Conservation (phyloP, 2,797 vertebrate genomes). For the Triplophysa yarkandensis region DNA sequence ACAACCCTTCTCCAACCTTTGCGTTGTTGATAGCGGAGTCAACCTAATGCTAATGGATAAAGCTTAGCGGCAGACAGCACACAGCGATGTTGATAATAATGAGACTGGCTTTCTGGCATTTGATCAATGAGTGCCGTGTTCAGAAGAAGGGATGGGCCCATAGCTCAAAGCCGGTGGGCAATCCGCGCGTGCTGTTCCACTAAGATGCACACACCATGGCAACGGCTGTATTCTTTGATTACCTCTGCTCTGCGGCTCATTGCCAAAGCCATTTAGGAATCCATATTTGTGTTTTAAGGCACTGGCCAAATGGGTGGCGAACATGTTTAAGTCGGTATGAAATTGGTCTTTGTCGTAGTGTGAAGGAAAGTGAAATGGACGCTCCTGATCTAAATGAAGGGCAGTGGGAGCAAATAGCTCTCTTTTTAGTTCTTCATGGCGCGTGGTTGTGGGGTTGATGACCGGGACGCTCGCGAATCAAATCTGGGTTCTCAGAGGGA, state of each 20-base stretch:
- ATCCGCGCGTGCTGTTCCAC: conserved; percentile 49
- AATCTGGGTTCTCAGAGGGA: conserved; percentile 38
- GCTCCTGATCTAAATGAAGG: conserved; percentile 45
- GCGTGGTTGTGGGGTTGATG: conserved; percentile 13
- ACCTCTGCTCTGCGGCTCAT: conserved; percentile 57
- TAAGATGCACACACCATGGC: conserved; percentile 32
- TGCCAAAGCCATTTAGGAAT: conserved; percentile 52
- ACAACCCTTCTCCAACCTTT: conserved; percentile 49
- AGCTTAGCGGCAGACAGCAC: conserved; percentile 66
- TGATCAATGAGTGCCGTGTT: conserved; percentile 81
- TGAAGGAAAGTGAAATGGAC: conserved; percentile 54
- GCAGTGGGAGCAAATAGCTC: conserved; percentile 33
- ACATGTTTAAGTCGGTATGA: conserved; percentile 57
- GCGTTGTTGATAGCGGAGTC: conserved; percentile 57
- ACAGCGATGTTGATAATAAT: conserved; percentile 71
- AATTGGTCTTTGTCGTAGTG: conserved; percentile 55
- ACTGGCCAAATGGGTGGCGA: conserved; percentile 44
- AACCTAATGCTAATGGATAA: conserved; percentile 73
- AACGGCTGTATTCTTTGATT: conserved; percentile 54
- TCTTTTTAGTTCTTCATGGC: conserved; percentile 21
- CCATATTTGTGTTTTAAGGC: conserved; percentile 57
- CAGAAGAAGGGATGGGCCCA: conserved; percentile 66
- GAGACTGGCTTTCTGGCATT: conserved; percentile 75
- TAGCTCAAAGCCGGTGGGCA: conserved; percentile 69
- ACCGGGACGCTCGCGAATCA: conserved; percentile 18